phyloP scores from a whole-genome alignment of 2,797 vertebrate species.

The Rhynchonycteris naso region DNA sequence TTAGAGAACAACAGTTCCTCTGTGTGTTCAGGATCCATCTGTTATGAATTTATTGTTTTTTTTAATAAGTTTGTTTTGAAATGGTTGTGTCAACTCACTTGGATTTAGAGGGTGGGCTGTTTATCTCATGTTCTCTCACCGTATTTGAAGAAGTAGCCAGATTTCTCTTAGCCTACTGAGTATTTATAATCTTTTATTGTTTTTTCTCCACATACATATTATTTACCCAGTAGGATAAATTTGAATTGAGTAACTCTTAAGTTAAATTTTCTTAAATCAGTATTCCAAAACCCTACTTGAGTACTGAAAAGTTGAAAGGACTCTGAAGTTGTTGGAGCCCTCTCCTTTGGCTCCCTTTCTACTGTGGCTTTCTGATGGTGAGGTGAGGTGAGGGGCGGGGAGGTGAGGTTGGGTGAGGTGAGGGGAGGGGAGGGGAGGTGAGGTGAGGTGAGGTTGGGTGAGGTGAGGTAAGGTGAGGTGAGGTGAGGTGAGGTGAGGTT shows the following conservation, averaged over 20 bases:
- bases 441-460: not conserved
- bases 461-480: too few relatives aligned
- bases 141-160: not conserved
- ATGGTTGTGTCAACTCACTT: not conserved
- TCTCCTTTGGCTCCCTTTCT: not conserved
- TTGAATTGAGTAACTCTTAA: not conserved
- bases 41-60: not conserved
- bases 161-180: conserved; percentile 10
- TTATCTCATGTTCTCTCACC: not conserved
- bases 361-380: not conserved
- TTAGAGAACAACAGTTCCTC: conserved; percentile 30
- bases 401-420: not conserved
- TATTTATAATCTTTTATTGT: not conserved
- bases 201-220: not conserved
- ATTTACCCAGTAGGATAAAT: not conserved
- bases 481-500: not conserved
- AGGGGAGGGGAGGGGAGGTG: too few relatives aligned
- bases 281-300: not conserved
- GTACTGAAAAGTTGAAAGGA: not conserved
- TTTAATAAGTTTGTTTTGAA: not conserved
- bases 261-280: conserved; percentile 2
- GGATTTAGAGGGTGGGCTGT: not conserved
- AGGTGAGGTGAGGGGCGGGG: not conserved
- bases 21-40: conserved; percentile 27
- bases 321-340: not conserved